phyloP scores from a whole-genome alignment of 2,888 invertebrate genomes.

The Neocrepidodera transversa region DNA sequence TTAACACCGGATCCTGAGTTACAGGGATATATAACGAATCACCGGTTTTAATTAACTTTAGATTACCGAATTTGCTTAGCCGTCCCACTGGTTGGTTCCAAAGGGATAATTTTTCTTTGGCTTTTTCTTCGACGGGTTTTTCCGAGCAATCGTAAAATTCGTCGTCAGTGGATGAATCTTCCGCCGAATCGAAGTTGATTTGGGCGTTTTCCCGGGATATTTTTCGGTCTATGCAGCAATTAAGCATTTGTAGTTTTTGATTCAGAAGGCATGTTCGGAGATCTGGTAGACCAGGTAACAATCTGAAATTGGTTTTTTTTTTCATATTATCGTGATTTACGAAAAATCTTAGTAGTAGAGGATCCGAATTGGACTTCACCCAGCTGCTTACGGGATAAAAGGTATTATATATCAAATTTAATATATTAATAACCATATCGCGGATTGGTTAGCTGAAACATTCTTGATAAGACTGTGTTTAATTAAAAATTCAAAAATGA shows the following conservation, averaged over 20 bases:
- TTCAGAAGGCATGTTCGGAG: slow-evolving; percentile 88
- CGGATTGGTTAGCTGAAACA: no score
- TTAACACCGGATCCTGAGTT: slow-evolving; percentile 92
- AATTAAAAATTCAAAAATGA: no score
- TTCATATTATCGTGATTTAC: neutral
- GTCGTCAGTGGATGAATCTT: slow-evolving; percentile 63
- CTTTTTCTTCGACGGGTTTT: slow-evolving; percentile 57
- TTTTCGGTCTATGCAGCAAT: slow-evolving; percentile 76
- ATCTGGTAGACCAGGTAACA: slow-evolving; percentile 84
- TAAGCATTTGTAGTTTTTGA: slow-evolving; percentile 89
- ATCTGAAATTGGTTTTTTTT: slow-evolving; percentile 65
- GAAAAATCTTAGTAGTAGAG: neutral
- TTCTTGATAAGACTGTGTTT: no score
- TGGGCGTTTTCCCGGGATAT: slow-evolving; percentile 62
- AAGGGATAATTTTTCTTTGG: slow-evolving; percentile 59
- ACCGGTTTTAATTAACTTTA: slow-evolving; percentile 72
- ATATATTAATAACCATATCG: no score
- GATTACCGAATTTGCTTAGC: slow-evolving; percentile 70
- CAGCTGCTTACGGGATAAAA: neutral
- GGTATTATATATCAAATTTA: neutral
- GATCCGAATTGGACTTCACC: neutral
- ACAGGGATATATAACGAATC: slow-evolving; percentile 81
- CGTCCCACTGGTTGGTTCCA: slow-evolving; percentile 67
- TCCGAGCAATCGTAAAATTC: slow-evolving; percentile 83
- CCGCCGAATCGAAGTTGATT: slow-evolving; percentile 58